Base-by-base conservation (phyloP, 2,888 invertebrate genomes). In the Abrostola triplasia region DNA sequence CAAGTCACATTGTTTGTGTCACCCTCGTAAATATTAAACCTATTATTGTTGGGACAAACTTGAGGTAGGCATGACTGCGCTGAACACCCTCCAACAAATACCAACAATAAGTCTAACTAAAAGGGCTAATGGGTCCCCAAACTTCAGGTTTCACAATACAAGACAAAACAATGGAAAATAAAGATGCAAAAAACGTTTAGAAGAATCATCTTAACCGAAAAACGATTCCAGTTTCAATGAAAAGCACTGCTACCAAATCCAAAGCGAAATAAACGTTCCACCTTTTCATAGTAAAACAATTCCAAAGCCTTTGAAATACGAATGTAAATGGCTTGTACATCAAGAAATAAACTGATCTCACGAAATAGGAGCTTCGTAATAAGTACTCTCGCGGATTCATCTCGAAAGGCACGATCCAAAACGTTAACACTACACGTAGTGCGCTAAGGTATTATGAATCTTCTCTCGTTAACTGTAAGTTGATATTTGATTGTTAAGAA, bases 191-290 rank as follows among this genome's bases (percentile, higher is more conserved):
- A 85, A 84, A 79, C 76, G 72, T 82, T 82, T 73, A 75, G 79
- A 80, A 80, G 82, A 83, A 87, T 84, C 82, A 77, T 80, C 83
- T 83, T 84, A 84, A 79, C 82, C 84, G 77, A 85, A 87, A 88
- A 86, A 84, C 84, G 83, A 84, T 88, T 85, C 82, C 81, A 80
- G 75, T 64, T 70, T 73, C 70, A 74, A 79, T 80, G 79, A 81
- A 82, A 73, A 77, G 73, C 65, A 66, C 56, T 42, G 44, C 54
- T 48, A 13, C 35, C 36, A 36, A 59, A 36, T 11, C 62, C 40
- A 61, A 79, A 81, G 71, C 49, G 73, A 47, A 73, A 50, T 61
- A 84, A 84, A 65, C 58, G 62, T 71, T 36, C 40, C 37, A 57
- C 7, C 24, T 61, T 62, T 47, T 24, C 71, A 79, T 65, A 57